phyloP scores from a whole-genome alignment of 2,113 vertebrate genomes.

The Mormyrus lacerda region DNA sequence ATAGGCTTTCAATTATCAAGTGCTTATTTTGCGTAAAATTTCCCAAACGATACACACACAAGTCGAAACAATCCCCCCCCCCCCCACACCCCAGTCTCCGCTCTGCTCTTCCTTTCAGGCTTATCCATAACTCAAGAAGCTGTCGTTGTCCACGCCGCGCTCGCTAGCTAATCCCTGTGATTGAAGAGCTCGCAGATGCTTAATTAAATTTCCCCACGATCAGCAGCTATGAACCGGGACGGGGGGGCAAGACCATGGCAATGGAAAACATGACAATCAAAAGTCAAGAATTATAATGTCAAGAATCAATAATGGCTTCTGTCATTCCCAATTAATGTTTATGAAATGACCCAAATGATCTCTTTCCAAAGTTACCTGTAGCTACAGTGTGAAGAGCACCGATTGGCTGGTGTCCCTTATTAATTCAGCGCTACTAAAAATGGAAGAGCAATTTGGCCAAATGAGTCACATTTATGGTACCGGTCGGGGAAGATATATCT shows the following conservation, averaged over 20 bases:
- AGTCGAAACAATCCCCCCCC: not conserved
- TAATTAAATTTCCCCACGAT: slow-evolving; percentile 24
- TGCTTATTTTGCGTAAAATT: slow-evolving; percentile 1
- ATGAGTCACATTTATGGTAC: not conserved
- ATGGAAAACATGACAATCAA: not conserved
- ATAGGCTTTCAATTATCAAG: not conserved
- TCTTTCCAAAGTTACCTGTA: not conserved
- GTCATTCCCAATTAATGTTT: not conserved
- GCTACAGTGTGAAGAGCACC: not conserved
- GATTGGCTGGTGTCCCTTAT: not conserved
- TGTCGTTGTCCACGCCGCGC: not conserved
- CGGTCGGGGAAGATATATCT: not conserved
- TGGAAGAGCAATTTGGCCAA: not conserved
- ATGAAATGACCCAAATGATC: not conserved
- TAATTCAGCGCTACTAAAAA: not conserved
- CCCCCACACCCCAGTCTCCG: not conserved
- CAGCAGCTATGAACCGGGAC: not conserved
- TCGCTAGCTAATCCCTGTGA: slow-evolving; percentile 16
- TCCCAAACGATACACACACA: not conserved
- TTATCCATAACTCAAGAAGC: not conserved
- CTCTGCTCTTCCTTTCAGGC: not conserved
- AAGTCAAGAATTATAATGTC: not conserved
- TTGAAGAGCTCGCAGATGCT: slow-evolving; percentile 22
- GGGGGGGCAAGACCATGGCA: not conserved
- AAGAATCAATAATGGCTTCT: not conserved